phyloP scores from a whole-genome alignment of 2,888 invertebrate genomes.

The Phorcus lineatus region DNA sequence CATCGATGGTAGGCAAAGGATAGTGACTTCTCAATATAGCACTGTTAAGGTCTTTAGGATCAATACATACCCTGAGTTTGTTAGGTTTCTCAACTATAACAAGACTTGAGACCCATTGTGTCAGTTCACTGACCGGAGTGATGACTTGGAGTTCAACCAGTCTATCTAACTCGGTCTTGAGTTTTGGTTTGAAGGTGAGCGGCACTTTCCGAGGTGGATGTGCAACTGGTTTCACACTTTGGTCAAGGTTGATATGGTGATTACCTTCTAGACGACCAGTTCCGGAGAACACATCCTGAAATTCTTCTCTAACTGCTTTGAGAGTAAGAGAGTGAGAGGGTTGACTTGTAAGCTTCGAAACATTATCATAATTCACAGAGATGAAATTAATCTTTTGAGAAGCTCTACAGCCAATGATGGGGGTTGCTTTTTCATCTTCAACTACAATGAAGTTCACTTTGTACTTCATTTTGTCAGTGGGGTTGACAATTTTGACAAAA shows the following conservation, averaged over 20 bases:
- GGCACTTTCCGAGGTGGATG: slow-evolving; percentile 37
- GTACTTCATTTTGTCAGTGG: not conserved
- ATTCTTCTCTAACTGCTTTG: not conserved
- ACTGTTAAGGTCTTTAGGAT: slow-evolving; percentile 45
- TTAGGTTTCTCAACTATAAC: slow-evolving; percentile 39
- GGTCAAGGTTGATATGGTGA: slow-evolving; percentile 30
- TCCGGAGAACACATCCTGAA: slow-evolving; percentile 29
- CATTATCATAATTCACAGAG: not conserved
- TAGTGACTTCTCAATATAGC: slow-evolving; percentile 40
- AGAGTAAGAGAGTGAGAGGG: too few relatives aligned
- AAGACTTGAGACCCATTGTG: slow-evolving; percentile 45
- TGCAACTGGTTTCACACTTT: slow-evolving; percentile 26
- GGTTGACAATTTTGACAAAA: not conserved
- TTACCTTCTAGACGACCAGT: slow-evolving; percentile 26
- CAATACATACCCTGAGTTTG: slow-evolving; percentile 43
- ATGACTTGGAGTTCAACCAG: slow-evolving; percentile 33
- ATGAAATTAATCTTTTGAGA: slow-evolving; percentile 24
- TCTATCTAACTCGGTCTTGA: slow-evolving; percentile 38
- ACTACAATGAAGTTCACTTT: not conserved
- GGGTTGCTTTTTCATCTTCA: not conserved
- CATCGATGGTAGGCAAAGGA: slow-evolving; percentile 43
- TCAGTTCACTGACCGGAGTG: slow-evolving; percentile 38
- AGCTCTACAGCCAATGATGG: not conserved
- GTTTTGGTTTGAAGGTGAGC: slow-evolving; percentile 26
- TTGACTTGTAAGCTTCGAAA: too few relatives aligned